Percentiles rank a stretch among this genome's conserved stretches.
These are phyloP conservation scores for Craniophora ligustri DNA, from an alignment of 2,888 invertebrate genomes.

Conservation along the genomic window DNA sequence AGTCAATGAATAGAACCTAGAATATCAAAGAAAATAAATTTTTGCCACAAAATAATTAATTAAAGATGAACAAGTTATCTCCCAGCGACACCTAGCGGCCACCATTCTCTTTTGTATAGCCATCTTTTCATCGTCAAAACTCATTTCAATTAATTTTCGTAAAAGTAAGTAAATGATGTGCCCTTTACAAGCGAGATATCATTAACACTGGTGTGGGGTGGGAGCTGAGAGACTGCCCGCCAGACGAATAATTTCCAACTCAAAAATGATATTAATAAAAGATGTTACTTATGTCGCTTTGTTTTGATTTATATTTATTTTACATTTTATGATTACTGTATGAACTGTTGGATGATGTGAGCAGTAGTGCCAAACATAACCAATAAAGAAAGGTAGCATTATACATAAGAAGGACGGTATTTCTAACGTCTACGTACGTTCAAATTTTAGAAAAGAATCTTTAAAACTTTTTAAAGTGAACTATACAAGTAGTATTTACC, in stretches of 20 bases:
- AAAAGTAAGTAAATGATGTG: slow-evolving; percentile 88
- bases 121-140: slow-evolving; percentile 88
- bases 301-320: not conserved
- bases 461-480: too few species aligned
- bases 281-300: not conserved
- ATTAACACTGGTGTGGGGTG: slow-evolving; percentile 79
- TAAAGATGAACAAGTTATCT: slow-evolving; percentile 87
- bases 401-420: too few species aligned
- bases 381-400: too few species aligned
- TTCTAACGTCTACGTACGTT: too few species aligned
- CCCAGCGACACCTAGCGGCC: slow-evolving; percentile 85
- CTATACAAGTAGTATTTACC: too few species aligned
- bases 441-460: too few species aligned
- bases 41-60: slow-evolving; percentile 86
- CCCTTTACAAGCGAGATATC: slow-evolving; percentile 87
- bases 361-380: too few species aligned
- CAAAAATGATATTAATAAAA: slow-evolving; percentile 24
- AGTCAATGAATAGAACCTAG: slow-evolving; percentile 71
- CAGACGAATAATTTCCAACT: slow-evolving; percentile 27
- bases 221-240: slow-evolving; percentile 46
- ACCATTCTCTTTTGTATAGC: slow-evolving; percentile 82
- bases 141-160: slow-evolving; percentile 88
- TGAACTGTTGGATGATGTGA: too few species aligned
- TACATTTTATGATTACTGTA: too few species aligned
- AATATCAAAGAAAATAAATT: slow-evolving; percentile 83